Evolutionary conservation across 2,797 vertebrate species (phyloP).

Genomic region (Poecilia gillii): DNA sequence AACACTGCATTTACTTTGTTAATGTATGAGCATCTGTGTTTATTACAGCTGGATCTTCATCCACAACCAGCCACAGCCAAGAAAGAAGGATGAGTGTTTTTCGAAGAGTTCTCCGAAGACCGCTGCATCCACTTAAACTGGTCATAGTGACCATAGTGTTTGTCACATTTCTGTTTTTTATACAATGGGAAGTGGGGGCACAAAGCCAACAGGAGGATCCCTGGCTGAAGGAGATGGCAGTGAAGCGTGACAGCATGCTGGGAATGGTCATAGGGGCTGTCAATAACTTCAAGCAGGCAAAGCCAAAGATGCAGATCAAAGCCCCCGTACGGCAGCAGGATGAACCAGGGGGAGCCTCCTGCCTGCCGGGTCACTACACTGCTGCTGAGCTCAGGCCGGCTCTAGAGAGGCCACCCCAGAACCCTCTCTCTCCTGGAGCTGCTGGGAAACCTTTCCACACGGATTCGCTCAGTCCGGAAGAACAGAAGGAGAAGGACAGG

Average conservation of each 20-base stretch:
- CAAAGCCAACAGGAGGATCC: slow-evolving; percentile 87
- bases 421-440: slow-evolving; percentile 90
- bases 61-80: slow-evolving; percentile 37
- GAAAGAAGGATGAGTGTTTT: slow-evolving; percentile 85
- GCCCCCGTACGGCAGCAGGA: slow-evolving; percentile 87
- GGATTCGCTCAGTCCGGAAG: slow-evolving; percentile 83
- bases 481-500: slow-evolving; percentile 91
- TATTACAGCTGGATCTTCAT: slow-evolving; percentile 62
- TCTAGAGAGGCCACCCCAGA: slow-evolving; percentile 88
- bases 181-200: slow-evolving; percentile 94
- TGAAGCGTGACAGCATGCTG: slow-evolving; percentile 89
- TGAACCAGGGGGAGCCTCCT: slow-evolving; percentile 71
- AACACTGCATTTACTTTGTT: neutral
- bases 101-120: slow-evolving; percentile 83
- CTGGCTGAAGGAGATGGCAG: slow-evolving; percentile 83
- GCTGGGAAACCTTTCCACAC: slow-evolving; percentile 90
- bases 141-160: slow-evolving; percentile 87
- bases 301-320: slow-evolving; percentile 98
- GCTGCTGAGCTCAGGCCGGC: slow-evolving; percentile 88
- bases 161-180: slow-evolving; percentile 92
- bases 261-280: slow-evolving; percentile 93
- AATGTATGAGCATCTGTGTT: slow-evolving; percentile 14
- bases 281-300: slow-evolving; percentile 92
- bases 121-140: slow-evolving; percentile 90
- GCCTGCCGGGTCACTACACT: slow-evolving; percentile 91